Conservation (phyloP, 2,113 vertebrate species). For the Chamaea fasciata region DNA sequence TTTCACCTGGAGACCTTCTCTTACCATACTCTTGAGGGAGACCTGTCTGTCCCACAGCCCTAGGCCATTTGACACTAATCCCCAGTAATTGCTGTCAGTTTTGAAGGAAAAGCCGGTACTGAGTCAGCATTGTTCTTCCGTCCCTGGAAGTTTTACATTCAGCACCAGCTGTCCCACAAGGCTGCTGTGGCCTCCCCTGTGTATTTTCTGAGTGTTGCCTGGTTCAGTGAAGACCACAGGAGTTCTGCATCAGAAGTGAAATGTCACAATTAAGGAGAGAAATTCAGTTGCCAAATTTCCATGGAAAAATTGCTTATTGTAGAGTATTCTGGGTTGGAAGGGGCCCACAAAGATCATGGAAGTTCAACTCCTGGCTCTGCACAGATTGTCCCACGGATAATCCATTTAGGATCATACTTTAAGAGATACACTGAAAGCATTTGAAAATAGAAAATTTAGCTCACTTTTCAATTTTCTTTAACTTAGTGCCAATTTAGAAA, state of each 20-base stretch:
- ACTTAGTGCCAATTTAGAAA: neutral
- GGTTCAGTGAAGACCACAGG: neutral
- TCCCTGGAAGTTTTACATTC: neutral
- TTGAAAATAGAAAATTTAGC: neutral
- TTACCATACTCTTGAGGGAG: neutral
- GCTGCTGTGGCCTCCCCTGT: neutral
- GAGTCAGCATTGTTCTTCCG: neutral
- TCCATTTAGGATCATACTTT: neutral
- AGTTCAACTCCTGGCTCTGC: neutral
- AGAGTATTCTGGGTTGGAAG: neutral
- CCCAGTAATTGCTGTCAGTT: neutral
- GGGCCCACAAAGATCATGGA: neutral
- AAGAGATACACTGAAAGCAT: neutral
- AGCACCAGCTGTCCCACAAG: neutral
- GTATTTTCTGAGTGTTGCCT: neutral
- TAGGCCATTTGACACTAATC: neutral
- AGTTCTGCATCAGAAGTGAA: neutral
- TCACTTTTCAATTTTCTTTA: neutral
- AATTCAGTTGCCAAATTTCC: neutral
- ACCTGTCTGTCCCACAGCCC: neutral
- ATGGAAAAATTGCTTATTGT: neutral
- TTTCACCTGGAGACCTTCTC: neutral
- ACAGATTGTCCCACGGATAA: neutral
- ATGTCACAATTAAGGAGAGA: neutral
- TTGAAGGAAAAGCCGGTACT: neutral